Conservation (phyloP, 2,888 invertebrate genomes). For the Papilio protenor region DNA sequence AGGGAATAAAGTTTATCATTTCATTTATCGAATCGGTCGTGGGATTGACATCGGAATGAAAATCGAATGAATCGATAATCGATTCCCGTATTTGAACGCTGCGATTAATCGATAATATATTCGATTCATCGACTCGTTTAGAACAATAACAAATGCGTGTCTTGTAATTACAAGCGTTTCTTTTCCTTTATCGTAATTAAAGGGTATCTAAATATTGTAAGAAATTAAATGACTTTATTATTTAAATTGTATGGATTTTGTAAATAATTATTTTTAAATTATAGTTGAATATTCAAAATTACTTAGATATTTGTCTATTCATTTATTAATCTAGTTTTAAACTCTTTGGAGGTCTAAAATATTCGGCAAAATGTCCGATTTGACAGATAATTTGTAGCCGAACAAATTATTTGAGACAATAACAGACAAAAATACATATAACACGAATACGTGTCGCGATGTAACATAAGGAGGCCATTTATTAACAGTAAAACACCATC, state of each 20-base stretch:
- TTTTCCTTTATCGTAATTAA: conserved; percentile 5
- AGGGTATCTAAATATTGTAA: not conserved
- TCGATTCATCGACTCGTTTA: conserved; percentile 23
- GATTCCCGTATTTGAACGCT: conserved; percentile 33
- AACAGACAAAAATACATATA: conserved; percentile 24
- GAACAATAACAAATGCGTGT: conserved; percentile 21
- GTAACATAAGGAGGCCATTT: conserved; percentile 53
- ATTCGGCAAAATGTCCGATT: not conserved
- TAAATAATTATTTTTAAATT: not conserved
- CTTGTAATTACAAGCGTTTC: conserved; percentile 1
- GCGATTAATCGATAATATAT: conserved; percentile 39
- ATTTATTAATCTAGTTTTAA: not conserved
- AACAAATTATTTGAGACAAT: not conserved
- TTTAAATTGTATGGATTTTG: not conserved
- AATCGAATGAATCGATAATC: conserved; percentile 31
- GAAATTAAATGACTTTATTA: not conserved
- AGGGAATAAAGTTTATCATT: conserved; percentile 32
- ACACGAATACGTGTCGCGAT: conserved; percentile 36
- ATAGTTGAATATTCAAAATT: not conserved
- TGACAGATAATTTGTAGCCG: not conserved
- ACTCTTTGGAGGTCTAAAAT: not conserved
- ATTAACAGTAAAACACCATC: conserved; percentile 50
- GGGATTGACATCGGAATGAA: conserved; percentile 22
- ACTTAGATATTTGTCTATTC: not conserved
- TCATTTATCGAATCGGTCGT: conserved; percentile 20